These are phyloP conservation scores for Drosophila anomalipes DNA, from an alignment of 2,888 invertebrate species.

Conservation along the genomic window DNA sequence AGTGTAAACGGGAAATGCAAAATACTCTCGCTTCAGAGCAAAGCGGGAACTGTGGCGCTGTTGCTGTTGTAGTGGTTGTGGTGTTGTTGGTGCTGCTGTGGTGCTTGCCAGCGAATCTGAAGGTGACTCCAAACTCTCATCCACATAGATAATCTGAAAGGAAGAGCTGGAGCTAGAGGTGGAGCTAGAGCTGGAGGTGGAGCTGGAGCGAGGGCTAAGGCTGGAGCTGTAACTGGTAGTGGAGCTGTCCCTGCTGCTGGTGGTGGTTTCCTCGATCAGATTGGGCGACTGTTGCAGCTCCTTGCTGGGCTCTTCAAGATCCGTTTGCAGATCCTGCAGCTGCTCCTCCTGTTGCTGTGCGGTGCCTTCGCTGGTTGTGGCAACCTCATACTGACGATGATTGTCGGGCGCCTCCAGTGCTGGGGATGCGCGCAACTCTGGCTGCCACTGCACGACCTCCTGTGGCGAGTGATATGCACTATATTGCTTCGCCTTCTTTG, in stretches of 20 bases:
- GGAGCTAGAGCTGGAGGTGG: constrained; percentile 16
- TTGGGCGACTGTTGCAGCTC: constrained; percentile 12
- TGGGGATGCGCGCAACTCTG: constrained; percentile 33
- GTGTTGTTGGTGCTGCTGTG: constrained; percentile 10
- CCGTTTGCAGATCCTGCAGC: constrained; percentile 9
- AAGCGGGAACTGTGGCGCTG: constrained; percentile 71
- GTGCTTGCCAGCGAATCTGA: constrained; percentile 20
- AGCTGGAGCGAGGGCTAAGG: constrained; percentile 15
- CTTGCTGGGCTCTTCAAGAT: constrained; percentile 8
- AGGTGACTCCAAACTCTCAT: constrained; percentile 75
- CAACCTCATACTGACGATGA: constrained; percentile 53
- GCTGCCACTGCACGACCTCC: constrained; percentile 73
- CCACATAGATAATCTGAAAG: constrained; percentile 74
- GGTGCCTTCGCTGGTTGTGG: constrained; percentile 1
- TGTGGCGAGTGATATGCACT: constrained; percentile 72
- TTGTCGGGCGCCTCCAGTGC: constrained; percentile 54
- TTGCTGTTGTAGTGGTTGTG: background rate
- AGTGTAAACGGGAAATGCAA: constrained; percentile 78
- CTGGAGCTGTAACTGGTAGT: background rate
- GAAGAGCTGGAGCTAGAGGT: constrained; percentile 22
- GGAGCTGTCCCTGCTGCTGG: constrained; percentile 2
- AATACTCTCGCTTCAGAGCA: constrained; percentile 65
- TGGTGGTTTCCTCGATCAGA: constrained; percentile 1
- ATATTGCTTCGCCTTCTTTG: constrained; percentile 71
- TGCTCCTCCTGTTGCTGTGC: constrained; percentile 1